These are phyloP conservation scores for Nannospalax galili DNA, from an alignment of 2,113 vertebrate species.

Conservation along the genomic window DNA sequence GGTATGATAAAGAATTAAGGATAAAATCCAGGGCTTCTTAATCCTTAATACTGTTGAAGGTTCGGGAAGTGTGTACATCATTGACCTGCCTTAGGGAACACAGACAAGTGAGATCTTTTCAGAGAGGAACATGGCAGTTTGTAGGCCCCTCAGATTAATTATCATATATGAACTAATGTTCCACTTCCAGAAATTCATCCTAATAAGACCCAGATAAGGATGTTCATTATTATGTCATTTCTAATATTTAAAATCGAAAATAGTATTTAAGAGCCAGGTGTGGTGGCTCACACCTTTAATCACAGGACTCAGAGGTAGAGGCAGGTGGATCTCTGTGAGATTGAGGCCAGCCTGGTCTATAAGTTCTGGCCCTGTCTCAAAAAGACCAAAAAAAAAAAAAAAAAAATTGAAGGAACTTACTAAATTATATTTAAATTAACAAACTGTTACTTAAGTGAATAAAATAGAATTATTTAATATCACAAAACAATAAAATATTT, in stretches of 20 bases:
- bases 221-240: constrained; percentile 1
- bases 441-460: not conserved
- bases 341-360: no score
- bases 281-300: no score
- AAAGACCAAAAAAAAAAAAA: not conserved
- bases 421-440: not conserved
- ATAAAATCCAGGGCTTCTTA: not conserved
- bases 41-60: not conserved
- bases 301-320: no score
- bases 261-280: not conserved
- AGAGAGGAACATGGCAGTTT: not conserved
- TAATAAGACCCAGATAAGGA: not conserved
- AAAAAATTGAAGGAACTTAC: not conserved
- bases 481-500: not conserved
- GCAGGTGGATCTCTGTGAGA: no score
- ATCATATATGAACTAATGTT: not conserved
- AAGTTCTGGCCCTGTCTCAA: not conserved
- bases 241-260: constrained; percentile 28
- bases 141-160: not conserved
- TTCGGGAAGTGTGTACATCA: not conserved
- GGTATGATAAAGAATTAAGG: not conserved
- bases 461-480: not conserved
- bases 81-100: not conserved
- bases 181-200: not conserved
- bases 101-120: not conserved